Conservation (phyloP, 2,888 invertebrate genomes). For the Sthenelais limicola region DNA sequence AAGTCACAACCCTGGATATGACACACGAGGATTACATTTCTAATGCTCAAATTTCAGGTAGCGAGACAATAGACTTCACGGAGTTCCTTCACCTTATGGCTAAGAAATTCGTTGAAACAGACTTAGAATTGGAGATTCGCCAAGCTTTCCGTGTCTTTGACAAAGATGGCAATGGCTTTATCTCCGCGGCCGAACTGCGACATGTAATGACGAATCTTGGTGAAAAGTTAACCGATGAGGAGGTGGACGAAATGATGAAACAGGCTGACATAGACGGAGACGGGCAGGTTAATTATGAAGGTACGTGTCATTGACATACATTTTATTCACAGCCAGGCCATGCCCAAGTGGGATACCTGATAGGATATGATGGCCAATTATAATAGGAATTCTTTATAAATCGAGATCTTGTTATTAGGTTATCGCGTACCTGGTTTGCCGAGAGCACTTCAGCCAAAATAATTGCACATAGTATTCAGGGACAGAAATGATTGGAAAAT, state of each 20-base stretch:
- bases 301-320: conserved; percentile 55
- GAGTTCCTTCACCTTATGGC: conserved; percentile 99
- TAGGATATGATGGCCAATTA: too few relatives aligned
- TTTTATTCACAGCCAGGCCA: too few relatives aligned
- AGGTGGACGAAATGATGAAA: conserved; percentile 99
- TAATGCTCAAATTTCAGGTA: conserved; percentile 40
- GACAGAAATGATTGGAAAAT: too few relatives aligned
- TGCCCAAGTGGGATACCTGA: too few relatives aligned
- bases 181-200: conserved; percentile 97
- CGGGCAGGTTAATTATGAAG: conserved; percentile 98
- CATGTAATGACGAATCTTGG: conserved; percentile 99
- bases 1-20: too few relatives aligned
- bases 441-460: too few relatives aligned
- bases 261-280: conserved; percentile 99
- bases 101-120: conserved; percentile 96
- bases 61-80: conserved; percentile 97
- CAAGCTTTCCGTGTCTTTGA: conserved; percentile 99
- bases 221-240: conserved; percentile 98
- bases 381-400: too few relatives aligned
- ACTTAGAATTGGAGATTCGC: conserved; percentile 98
- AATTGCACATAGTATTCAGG: too few relatives aligned
- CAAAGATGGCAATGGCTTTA: conserved; percentile 99
- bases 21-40: too few relatives aligned
- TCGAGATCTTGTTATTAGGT: too few relatives aligned
- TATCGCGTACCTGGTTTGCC: too few relatives aligned